Evolutionary conservation across 2,113 vertebrate species (phyloP), one percentile per base, ranked within the genome.

Genomic region (Spheniscus mendiculus): DNA sequence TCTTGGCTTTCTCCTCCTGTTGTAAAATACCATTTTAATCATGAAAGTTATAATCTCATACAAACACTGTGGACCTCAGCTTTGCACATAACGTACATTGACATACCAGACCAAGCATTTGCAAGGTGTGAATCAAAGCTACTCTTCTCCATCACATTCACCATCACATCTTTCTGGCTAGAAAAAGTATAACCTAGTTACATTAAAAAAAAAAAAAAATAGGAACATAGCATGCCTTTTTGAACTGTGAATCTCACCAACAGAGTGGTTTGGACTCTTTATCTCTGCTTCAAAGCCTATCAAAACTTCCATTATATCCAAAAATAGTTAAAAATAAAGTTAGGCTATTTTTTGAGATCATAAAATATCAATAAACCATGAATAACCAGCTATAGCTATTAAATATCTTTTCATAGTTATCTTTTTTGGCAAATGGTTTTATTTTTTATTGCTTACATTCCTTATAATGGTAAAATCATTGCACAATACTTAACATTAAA

Each of bases 241-340:
- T 71, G 36, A 90, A 81, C 50, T 45, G 40, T 36, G 26, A 56
- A 38, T 92, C 97, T 98, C 92, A 99, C 98, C 98, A 99, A 93
- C 18, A 85, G 91, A 49, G 23, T 73, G 44, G 87, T 98, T 98
- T 18, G 96, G 86, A 18, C 63, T 65, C 18, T 98, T 97, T 61
- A 97, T 76, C 34, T 97, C 94, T 58, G 97, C 98, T 91, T 96
- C 97, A 83, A 91, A 96, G 63, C 97, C 98, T 49, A 97, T 98
- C 59, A 98, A 78, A 52, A 98, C 95, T 97, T 99, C 98, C 98
- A 98, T 98, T 72, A 98, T 96, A 17, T 98, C 96, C 98, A 98
- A 81, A 34, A 93, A 76, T 42, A 62, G 55, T 93, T 47, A 71
- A 36, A 76, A 3, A 91, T 52, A 63, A 90, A 76, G 45, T 85